phyloP scores from a whole-genome alignment of 2,797 vertebrate species.

The Aldrovandia affinis region DNA sequence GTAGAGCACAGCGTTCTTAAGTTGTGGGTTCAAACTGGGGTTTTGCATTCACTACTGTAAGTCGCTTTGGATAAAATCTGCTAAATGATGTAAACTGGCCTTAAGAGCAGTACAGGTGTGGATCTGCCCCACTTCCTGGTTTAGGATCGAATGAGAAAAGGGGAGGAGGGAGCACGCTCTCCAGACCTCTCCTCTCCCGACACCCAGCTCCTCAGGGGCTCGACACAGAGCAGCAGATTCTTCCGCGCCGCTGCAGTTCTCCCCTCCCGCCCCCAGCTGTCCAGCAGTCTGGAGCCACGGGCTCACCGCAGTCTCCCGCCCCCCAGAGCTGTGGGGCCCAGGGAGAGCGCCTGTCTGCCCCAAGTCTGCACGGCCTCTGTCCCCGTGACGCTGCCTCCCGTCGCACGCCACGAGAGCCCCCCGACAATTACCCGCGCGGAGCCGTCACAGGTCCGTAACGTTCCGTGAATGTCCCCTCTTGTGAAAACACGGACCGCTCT shows the following conservation, averaged over 20 bases:
- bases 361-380: background rate
- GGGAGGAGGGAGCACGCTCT: background rate
- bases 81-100: no score
- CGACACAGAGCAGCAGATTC: constrained; percentile 5
- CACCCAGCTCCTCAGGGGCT: background rate
- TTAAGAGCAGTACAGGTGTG: background rate
- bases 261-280: constrained; percentile 23
- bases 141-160: background rate
- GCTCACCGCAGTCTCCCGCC: constrained; percentile 26
- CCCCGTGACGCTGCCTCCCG: no score
- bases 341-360: background rate
- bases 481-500: no score
- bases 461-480: no score
- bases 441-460: no score
- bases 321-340: background rate
- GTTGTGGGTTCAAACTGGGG: no score
- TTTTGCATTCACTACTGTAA: no score
- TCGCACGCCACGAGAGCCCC: no score
- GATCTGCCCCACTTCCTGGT: background rate
- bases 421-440: no score
- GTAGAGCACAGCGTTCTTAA: no score
- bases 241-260: background rate
- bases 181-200: background rate
- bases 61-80: no score
- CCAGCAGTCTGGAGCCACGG: constrained; percentile 28